Evolutionary conservation across 64 coral and sea anemone genomes (phyloP).

Genomic region (Cladopsammia gracilis): DNA sequence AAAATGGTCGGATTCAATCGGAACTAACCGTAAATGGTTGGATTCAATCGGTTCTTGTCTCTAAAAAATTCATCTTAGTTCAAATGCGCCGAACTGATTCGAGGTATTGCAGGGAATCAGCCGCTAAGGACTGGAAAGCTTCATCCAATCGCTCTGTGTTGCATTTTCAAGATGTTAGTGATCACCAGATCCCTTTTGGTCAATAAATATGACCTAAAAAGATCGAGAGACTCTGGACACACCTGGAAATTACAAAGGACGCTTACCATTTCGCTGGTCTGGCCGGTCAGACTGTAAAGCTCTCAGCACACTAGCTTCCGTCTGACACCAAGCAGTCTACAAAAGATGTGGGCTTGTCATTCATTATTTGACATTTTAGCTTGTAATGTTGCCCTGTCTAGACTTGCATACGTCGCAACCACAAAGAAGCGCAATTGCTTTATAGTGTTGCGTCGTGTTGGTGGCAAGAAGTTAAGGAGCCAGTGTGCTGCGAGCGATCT

Average conservation of each 20-base stretch:
- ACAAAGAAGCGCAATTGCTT: too few relatives aligned
- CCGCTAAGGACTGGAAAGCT: neutral
- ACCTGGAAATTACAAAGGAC: neutral
- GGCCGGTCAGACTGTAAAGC: neutral
- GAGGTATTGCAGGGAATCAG: constrained; percentile 4
- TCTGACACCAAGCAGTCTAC: too few relatives aligned
- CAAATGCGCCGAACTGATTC: neutral
- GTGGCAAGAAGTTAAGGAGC: too few relatives aligned
- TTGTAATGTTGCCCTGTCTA: too few relatives aligned
- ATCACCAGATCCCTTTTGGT: neutral
- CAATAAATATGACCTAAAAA: neutral
- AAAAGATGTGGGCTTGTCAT: too few relatives aligned
- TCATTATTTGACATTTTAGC: too few relatives aligned
- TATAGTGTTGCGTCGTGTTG: too few relatives aligned
- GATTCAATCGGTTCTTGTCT: constrained; percentile 19
- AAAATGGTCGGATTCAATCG: neutral
- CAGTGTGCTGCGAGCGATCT: too few relatives aligned
- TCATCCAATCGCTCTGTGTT: neutral
- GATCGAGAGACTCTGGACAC: too few relatives aligned
- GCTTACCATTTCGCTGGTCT: neutral
- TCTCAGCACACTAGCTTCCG: too few relatives aligned
- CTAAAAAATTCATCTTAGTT: neutral
- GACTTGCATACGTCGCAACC: too few relatives aligned
- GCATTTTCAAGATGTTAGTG: constrained; percentile 10
- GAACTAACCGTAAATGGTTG: neutral